Percentiles rank a stretch among this genome's conserved stretches.
phyloP scores from a whole-genome alignment of 1,140 invertebrate species.

The Leptopilina clavipes region DNA sequence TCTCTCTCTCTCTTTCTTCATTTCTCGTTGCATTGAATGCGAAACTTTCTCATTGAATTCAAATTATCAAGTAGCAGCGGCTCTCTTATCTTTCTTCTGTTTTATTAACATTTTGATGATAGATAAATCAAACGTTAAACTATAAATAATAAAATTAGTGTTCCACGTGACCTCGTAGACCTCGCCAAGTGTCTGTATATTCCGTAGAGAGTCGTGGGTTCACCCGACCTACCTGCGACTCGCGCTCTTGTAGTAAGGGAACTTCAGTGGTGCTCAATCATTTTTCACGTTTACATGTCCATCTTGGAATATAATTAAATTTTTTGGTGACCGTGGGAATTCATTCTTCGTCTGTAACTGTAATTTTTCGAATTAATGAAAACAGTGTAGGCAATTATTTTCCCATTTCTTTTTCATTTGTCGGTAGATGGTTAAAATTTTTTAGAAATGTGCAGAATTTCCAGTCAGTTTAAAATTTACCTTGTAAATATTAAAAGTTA shows the following conservation, averaged over 20 bases:
- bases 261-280: constrained; percentile 56
- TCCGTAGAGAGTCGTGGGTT: constrained; percentile 66
- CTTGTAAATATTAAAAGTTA: too few species aligned
- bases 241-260: constrained; percentile 50
- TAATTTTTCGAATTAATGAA: too few species aligned
- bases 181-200: constrained; percentile 66
- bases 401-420: too few species aligned
- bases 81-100: not conserved
- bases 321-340: not conserved
- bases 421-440: too few species aligned
- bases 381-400: too few species aligned
- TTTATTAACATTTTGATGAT: constrained; percentile 5
- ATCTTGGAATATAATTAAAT: not conserved
- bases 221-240: constrained; percentile 67
- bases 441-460: too few species aligned
- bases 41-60: constrained; percentile 4
- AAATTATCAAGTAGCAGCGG: constrained; percentile 3
- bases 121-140: constrained; percentile 57
- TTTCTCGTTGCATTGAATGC: constrained; percentile 23
- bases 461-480: too few species aligned
- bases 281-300: not conserved
- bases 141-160: constrained; percentile 68
- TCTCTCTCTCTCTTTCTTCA: not conserved
- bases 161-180: constrained; percentile 65
- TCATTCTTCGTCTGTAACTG: too few species aligned